Conservation (phyloP, 1,140 invertebrate genomes). For the Lanistes nyassanus region DNA sequence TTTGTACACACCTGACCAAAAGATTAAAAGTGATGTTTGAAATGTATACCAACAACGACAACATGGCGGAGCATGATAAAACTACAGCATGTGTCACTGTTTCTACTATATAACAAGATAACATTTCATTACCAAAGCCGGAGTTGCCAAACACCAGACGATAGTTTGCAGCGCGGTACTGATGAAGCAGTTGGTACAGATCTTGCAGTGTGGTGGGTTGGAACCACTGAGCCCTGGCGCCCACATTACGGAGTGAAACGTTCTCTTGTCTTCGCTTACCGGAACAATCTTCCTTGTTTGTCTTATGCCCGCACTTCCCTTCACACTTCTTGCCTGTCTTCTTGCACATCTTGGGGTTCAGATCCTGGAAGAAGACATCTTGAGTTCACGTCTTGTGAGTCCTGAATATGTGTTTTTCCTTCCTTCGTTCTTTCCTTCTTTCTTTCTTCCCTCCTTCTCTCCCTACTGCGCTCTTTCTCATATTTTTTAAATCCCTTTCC, state of each 20-base stretch:
- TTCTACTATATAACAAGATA: no score
- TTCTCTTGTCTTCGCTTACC: no score
- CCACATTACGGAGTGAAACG: slow-evolving; percentile 35
- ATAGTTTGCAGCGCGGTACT: slow-evolving; percentile 39
- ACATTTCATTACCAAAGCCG: slow-evolving; percentile 36
- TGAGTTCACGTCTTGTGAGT: no score
- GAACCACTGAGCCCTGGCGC: slow-evolving; percentile 44
- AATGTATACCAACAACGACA: no score
- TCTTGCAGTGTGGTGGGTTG: slow-evolving; percentile 42
- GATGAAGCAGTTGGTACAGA: slow-evolving; percentile 40
- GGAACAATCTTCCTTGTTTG: neutral
- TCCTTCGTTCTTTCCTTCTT: slow-evolving; percentile 2
- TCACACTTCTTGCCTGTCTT: slow-evolving; percentile 47
- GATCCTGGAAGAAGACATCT: slow-evolving; percentile 37
- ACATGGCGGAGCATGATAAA: no score
- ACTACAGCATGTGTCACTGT: no score
- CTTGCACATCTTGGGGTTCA: slow-evolving; percentile 46
- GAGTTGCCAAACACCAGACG: slow-evolving; percentile 50
- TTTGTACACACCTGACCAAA: slow-evolving; percentile 69
- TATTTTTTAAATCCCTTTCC: neutral
- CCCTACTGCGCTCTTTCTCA: neutral
- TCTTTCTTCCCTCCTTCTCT: slow-evolving; percentile 5
- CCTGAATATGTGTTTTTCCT: no score
- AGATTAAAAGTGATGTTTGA: no score
- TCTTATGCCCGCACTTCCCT: neutral